phyloP scores from a whole-genome alignment of 2,888 invertebrate species.

The Lomographa bimaculata region DNA sequence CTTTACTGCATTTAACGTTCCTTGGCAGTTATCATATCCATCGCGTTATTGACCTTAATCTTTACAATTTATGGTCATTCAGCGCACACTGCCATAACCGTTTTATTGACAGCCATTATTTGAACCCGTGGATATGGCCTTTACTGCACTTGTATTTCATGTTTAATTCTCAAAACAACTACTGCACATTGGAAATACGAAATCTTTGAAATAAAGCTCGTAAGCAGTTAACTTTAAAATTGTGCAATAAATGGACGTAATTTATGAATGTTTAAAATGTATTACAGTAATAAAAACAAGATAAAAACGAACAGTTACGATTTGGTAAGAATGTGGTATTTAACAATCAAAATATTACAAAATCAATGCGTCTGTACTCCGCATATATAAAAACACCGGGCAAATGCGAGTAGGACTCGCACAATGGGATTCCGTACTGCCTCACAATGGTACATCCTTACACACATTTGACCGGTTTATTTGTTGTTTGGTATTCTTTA shows the following conservation, averaged over 20 bases:
- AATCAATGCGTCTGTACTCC: no score
- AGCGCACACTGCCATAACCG: conserved; percentile 71
- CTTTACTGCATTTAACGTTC: conserved; percentile 46
- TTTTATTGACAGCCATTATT: conserved; percentile 75
- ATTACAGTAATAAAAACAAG: conserved; percentile 41
- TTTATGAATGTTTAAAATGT: conserved; percentile 42
- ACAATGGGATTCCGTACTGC: no score
- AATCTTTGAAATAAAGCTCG: conserved; percentile 30
- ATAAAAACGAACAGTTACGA: conserved; percentile 31
- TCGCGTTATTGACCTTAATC: conserved; percentile 79
- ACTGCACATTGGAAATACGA: conserved; percentile 31
- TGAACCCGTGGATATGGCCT: conserved; percentile 59
- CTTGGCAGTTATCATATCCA: conserved; percentile 71
- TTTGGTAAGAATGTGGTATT: conserved; percentile 9
- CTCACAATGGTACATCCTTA: no score
- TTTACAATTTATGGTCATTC: conserved; percentile 75
- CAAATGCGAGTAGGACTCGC: no score
- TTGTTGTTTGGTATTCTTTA: no score
- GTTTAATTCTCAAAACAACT: conserved; percentile 42
- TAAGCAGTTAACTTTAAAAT: conserved; percentile 39
- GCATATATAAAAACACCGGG: no score
- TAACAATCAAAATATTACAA: conserved; percentile 29
- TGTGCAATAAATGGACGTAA: conserved; percentile 43
- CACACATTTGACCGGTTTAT: no score
- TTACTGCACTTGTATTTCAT: conserved; percentile 50